Evolutionary conservation across 2,113 vertebrate genomes (phyloP), one percentile per base, ranked within the genome.

Genomic region (Pelusios castaneus): DNA sequence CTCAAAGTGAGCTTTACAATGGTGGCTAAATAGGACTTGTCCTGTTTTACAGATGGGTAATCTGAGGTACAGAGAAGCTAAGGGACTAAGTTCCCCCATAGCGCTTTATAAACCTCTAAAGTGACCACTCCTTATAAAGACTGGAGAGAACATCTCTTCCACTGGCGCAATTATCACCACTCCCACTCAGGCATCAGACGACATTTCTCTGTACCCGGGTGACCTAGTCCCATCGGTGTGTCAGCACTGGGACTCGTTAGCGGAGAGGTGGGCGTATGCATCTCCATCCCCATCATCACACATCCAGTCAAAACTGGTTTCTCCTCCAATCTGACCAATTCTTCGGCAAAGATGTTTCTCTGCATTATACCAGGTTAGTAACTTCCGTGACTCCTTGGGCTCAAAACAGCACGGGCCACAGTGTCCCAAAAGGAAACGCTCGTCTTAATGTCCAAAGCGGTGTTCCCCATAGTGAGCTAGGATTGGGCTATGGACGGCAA

Each of bases 181-280:
- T 10, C 67, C 63, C 67, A 0, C 1, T 21, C 1, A 55, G 1
- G 55, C 8, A 34, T 51, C 2, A 12, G 29, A 13, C 14, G 31
- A 10, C 24, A 19, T 27, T 47, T 31, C 82, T 76, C 73, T 56
- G 76, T 1, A 75, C 80, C 17, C 16, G 43, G 24, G 54, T 1
- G 43, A 0, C 13, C n/a, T 21, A 38, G 14, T 17, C 16, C 3
- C 38, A 0, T 4, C 14, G 38, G 16, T 1, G 11, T n/a, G 7
- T 5, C 2, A 22, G n/a, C n/a, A n/a, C n/a, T n/a, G n/a, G n/a
- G n/a, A n/a, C n/a, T n/a, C n/a, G n/a, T n/a, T n/a, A n/a, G n/a
- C n/a, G n/a, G n/a, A n/a, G n/a, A n/a, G n/a, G n/a, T n/a, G n/a
- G n/a, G n/a, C n/a, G n/a, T n/a, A n/a, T n/a, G n/a, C n/a, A n/a